These are phyloP conservation scores for Heliconius hortense DNA, from an alignment of 2,888 invertebrate species.

Conservation along the genomic window DNA sequence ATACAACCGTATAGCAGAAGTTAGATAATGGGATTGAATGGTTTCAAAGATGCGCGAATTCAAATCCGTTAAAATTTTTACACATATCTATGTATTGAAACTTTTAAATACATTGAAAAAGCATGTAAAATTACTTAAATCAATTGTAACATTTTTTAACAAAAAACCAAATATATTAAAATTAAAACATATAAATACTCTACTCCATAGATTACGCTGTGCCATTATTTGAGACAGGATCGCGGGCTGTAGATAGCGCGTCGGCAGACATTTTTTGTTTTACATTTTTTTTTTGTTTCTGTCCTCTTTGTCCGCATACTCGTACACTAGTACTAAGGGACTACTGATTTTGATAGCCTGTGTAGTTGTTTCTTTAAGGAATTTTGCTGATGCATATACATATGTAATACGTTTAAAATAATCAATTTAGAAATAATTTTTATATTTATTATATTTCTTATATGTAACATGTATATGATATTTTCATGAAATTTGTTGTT, in stretches of 20 bases:
- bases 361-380: conserved; percentile 39
- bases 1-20: too few relatives aligned
- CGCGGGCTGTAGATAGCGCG: conserved; percentile 74
- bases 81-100: too few relatives aligned
- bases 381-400: conserved; percentile 26
- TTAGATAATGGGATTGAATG: too few relatives aligned
- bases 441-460: background rate
- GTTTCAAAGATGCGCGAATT: too few relatives aligned
- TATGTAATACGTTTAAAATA: background rate
- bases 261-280: conserved; percentile 72
- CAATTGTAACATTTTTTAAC: too few relatives aligned
- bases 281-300: conserved; percentile 62
- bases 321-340: conserved; percentile 61
- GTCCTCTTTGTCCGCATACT: conserved; percentile 61
- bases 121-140: too few relatives aligned
- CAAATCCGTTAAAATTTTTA: too few relatives aligned
- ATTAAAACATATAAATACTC: conserved; percentile 18
- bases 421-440: background rate
- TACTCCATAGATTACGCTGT: conserved; percentile 51
- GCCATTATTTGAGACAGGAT: conserved; percentile 73
- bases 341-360: conserved; percentile 47
- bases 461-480: too few relatives aligned
- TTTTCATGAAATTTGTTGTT: background rate
- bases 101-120: too few relatives aligned
- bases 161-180: too few relatives aligned